Percentiles rank a stretch among this genome's conserved stretches.
Conservation (phyloP, 2,888 invertebrate genomes). For the Zonitis immaculata region DNA sequence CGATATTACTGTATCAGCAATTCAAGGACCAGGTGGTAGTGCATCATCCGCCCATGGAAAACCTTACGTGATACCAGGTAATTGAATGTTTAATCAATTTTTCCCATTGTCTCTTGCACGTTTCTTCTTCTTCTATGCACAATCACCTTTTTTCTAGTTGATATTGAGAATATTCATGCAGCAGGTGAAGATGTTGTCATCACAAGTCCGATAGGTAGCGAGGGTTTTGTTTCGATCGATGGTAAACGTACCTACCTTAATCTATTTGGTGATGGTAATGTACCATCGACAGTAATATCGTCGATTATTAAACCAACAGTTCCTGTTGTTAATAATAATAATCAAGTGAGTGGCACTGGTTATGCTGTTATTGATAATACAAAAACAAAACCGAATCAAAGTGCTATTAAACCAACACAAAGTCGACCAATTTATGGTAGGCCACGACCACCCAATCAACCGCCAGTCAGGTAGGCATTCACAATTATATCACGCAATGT, state of each 20-base stretch:
- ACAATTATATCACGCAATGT: not conserved
- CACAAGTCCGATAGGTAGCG: conserved; percentile 71
- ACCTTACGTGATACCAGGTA: conserved; percentile 55
- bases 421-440: conserved; percentile 57
- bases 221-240: conserved; percentile 87
- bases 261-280: conserved; percentile 63
- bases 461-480: conserved; percentile 58
- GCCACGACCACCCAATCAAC: conserved; percentile 53
- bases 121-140: not conserved
- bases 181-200: conserved; percentile 61
- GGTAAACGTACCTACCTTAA: conserved; percentile 86
- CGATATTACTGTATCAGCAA: conserved; percentile 82
- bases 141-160: conserved; percentile 46
- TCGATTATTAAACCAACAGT: conserved; percentile 41
- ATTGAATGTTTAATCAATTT: conserved; percentile 2
- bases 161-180: conserved; percentile 47
- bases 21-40: conserved; percentile 75
- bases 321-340: conserved; percentile 42
- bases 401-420: conserved; percentile 45
- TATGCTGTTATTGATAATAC: conserved; percentile 62
- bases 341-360: conserved; percentile 57
- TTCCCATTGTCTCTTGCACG: not conserved
- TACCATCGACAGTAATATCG: conserved; percentile 31
- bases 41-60: conserved; percentile 44
- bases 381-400: conserved; percentile 36